phyloP scores from a whole-genome alignment of 2,797 vertebrate genomes.

The Helostoma temminkii region DNA sequence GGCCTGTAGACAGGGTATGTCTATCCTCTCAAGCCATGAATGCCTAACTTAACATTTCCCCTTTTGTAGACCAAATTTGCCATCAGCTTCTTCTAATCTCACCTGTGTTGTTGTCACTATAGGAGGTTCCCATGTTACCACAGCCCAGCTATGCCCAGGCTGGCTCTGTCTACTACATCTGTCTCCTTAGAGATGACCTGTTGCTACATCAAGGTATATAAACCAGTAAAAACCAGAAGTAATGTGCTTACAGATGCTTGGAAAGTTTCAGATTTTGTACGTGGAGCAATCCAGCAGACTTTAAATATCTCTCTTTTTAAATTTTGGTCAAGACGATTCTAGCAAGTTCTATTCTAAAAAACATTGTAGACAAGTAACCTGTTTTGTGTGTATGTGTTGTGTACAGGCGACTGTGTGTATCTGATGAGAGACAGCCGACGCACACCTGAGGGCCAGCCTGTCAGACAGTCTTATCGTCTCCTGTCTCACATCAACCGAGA shows the following conservation, averaged over 20 bases:
- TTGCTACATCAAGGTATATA: slow-evolving; percentile 94
- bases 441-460: slow-evolving; percentile 94
- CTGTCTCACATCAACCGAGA: slow-evolving; percentile 95
- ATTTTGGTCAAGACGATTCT: no score
- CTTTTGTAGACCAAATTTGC: not conserved
- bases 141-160: slow-evolving; percentile 96
- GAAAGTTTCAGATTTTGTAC: not conserved
- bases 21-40: not conserved
- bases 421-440: slow-evolving; percentile 98
- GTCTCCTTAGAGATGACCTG: slow-evolving; percentile 94
- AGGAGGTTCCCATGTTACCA: slow-evolving; percentile 99
- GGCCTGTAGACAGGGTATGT: slow-evolving; percentile 91
- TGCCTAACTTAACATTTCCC: not conserved
- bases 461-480: slow-evolving; percentile 95
- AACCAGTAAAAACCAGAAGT: not conserved
- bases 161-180: slow-evolving; percentile 98
- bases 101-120: slow-evolving; percentile 38
- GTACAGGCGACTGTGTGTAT: slow-evolving; percentile 97
- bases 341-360: no score
- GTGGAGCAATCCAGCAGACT: not conserved
- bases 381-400: slow-evolving; percentile 34
- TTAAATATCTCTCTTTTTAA: not conserved
- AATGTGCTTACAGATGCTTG: not conserved
- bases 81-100: slow-evolving; percentile 10
- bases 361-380: slow-evolving; percentile 9